Evolutionary conservation across 2,113 vertebrate genomes (phyloP), one percentile per base, ranked within the genome.

Genomic region (Struthio camelus): DNA sequence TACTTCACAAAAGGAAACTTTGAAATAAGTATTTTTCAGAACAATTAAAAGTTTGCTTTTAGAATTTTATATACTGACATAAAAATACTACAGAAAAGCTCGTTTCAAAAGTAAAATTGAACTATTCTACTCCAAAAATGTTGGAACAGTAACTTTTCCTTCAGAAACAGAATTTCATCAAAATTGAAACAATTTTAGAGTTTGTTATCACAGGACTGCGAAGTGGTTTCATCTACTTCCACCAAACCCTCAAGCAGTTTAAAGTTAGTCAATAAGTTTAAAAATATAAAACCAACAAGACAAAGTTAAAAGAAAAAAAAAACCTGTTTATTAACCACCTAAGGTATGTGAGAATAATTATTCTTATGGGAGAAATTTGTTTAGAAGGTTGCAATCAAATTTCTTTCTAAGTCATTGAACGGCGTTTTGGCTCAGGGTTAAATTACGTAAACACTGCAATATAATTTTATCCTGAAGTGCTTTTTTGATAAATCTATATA

Each of bases 401-500:
- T 91, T 84, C 11, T 73, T 92, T 67, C 50, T 53, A 64, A 36
- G 38, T 42, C 56, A 66, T 8, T 67, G 80, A 88, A 78, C 23
- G 58, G 10, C 42, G 58, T 70, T 93, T 83, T 79, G 72, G 36
- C 79, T 95, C n/a, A 59, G 23, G 56, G 69, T 56, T 88, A 42
- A 75, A 88, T 14, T 54, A 44, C 20, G 94, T 88, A 59, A 72
- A 59, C 32, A 30, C 10, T 25, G 11, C 32, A 89, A 51, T 12
- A 30, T 64, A 54, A 40, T 51, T 44, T 48, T 30, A 36, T 16
- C 19, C 59, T 38, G 3, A 76, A 61, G 7, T 4, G 2, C 8
- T 88, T 25, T 22, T 61, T 59, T 2, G 1, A 78, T 77, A 64
- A 56, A 61, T 76, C 77, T 72, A 11, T 8, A 32, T 25, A 13